These are phyloP conservation scores for Listronotus oregonensis DNA, from an alignment of 1,140 invertebrate genomes.

Conservation along the genomic window DNA sequence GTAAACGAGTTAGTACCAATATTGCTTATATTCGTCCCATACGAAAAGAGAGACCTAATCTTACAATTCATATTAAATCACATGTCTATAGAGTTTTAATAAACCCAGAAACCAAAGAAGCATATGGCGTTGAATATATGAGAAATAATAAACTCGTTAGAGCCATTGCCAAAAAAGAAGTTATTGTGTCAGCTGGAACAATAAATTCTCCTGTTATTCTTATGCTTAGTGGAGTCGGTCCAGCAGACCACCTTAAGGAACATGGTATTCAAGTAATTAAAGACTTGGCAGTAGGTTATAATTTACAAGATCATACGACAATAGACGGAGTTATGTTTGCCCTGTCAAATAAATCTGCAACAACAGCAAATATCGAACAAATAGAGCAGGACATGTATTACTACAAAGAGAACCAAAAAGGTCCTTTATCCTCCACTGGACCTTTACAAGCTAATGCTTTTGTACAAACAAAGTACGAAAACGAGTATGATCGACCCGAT, in stretches of 20 bases:
- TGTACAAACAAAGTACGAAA: constrained; percentile 59
- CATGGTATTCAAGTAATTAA: constrained; percentile 65
- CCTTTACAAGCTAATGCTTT: constrained; percentile 60
- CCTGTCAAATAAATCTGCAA: constrained; percentile 61
- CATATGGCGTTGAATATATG: constrained; percentile 71
- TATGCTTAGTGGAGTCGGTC: constrained; percentile 77
- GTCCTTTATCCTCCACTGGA: constrained; percentile 60
- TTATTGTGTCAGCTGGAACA: constrained; percentile 73
- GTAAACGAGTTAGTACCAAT: constrained; percentile 72
- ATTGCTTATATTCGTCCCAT: constrained; percentile 75
- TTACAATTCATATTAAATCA: constrained; percentile 71
- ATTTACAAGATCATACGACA: constrained; percentile 77
- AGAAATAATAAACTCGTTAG: constrained; percentile 57
- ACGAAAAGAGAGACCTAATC: constrained; percentile 69
- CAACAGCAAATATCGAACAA: constrained; percentile 58
- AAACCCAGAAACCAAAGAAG: constrained; percentile 68
- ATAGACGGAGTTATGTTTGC: constrained; percentile 63
- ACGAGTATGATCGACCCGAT: constrained; percentile 60
- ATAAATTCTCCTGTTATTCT: constrained; percentile 74
- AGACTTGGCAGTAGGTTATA: constrained; percentile 71
- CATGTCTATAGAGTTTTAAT: constrained; percentile 75
- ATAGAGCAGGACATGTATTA: constrained; percentile 60
- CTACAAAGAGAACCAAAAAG: constrained; percentile 57
- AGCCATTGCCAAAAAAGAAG: constrained; percentile 67
- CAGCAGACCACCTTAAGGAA: constrained; percentile 63